phyloP scores from a whole-genome alignment of 2,113 vertebrate species.

The Austrofundulus limnaeus region DNA sequence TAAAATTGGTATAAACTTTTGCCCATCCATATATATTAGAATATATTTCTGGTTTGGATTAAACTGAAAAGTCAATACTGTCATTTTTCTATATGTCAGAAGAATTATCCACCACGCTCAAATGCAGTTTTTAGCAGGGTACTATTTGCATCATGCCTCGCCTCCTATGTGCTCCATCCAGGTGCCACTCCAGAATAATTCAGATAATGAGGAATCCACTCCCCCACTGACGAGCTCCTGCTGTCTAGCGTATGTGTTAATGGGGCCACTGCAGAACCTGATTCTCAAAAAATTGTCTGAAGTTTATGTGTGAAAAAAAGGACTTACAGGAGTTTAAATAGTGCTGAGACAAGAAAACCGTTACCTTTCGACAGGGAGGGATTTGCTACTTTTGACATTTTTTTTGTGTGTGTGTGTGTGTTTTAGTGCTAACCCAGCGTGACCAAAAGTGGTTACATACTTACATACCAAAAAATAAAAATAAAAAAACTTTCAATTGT shows the following conservation, averaged over 20 bases:
- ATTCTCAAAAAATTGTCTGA: background rate
- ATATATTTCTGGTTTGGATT: no score
- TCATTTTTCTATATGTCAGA: background rate
- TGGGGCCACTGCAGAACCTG: slow-evolving; percentile 3
- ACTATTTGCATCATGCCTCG: background rate
- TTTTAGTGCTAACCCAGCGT: background rate
- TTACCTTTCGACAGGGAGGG: background rate
- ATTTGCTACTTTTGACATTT: slow-evolving; percentile 4
- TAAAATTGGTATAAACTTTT: background rate
- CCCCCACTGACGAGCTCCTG: slow-evolving; percentile 4
- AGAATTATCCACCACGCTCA: background rate
- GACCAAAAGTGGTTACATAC: background rate
- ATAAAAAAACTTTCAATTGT: background rate
- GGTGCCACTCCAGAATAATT: slow-evolving; percentile 12
- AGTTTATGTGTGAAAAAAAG: slow-evolving; percentile 2
- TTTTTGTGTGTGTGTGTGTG: no score
- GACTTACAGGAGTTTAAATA: slow-evolving; percentile 1
- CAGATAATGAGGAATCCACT: background rate
- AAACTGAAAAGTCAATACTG: background rate
- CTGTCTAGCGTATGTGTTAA: slow-evolving; percentile 10
- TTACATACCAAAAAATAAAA: background rate
- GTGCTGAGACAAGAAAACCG: slow-evolving; percentile 4
- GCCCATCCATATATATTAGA: background rate
- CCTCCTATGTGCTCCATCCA: background rate
- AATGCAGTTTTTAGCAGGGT: background rate